Percentiles rank a stretch among this genome's conserved stretches.
Conservation (phyloP, 2,888 invertebrate genomes). For the Minunthozetes semirufus region DNA sequence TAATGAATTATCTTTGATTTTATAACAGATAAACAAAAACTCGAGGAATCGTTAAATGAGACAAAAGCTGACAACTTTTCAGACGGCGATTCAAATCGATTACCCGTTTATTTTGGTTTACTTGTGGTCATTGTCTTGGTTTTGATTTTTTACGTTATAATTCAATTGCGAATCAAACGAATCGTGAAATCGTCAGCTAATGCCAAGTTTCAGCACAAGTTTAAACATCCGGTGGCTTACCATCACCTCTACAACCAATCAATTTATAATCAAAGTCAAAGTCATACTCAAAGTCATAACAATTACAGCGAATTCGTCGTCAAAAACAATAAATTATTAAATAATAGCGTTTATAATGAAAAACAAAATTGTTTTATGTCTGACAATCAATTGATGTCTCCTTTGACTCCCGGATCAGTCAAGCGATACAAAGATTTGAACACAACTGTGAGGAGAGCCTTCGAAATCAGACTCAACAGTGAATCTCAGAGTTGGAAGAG, state of each 20-base stretch:
- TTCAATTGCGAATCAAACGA: conserved; percentile 29
- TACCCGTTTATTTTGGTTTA: conserved; percentile 37
- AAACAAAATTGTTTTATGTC: background rate
- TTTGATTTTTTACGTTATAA: conserved; percentile 38
- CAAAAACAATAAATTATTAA: background rate
- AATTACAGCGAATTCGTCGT: background rate
- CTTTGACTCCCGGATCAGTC: background rate
- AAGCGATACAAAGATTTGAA: conserved; percentile 14
- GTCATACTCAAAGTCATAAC: background rate
- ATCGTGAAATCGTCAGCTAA: background rate
- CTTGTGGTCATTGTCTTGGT: conserved; percentile 38
- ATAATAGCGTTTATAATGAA: background rate
- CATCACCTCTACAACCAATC: background rate
- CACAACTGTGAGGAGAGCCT: background rate
- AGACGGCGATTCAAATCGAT: background rate
- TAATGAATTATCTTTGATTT: background rate
- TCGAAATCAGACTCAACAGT: conserved; percentile 23
- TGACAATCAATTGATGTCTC: background rate
- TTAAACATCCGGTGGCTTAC: background rate
- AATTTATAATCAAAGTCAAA: too few species aligned
- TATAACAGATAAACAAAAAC: conserved; percentile 11
- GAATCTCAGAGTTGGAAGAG: conserved; percentile 27
- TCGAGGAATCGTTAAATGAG: background rate
- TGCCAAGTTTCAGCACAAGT: background rate
- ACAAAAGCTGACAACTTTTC: background rate